Evolutionary conservation across 2,888 invertebrate species (phyloP).

Genomic region (Tetheella fluctuosa): DNA sequence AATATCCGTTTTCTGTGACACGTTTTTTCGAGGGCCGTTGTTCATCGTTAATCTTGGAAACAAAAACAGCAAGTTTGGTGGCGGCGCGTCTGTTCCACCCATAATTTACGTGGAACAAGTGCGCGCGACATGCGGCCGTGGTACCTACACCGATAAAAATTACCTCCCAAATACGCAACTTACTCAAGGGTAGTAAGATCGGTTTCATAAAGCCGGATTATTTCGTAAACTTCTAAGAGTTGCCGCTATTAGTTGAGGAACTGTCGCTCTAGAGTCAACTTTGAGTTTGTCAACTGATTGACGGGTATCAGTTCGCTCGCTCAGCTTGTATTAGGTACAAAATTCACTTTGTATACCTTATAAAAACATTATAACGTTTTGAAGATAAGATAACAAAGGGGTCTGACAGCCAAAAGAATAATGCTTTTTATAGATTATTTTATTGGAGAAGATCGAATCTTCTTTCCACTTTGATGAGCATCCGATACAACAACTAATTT

Average conservation of each 20-base stretch:
- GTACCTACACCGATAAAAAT: slow-evolving; percentile 52
- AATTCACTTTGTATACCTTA: slow-evolving; percentile 9
- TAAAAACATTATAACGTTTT: slow-evolving; percentile 9
- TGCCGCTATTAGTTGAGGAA: slow-evolving; percentile 33
- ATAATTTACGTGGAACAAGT: slow-evolving; percentile 76
- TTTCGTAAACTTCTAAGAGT: slow-evolving; percentile 21
- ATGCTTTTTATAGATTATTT: neutral
- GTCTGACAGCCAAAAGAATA: neutral
- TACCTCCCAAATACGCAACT: slow-evolving; percentile 41
- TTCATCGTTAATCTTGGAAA: slow-evolving; percentile 83
- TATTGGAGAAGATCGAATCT: too few species aligned
- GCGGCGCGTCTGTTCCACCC: slow-evolving; percentile 63
- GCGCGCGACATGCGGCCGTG: slow-evolving; percentile 70
- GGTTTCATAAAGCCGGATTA: slow-evolving; percentile 22
- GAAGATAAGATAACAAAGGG: neutral
- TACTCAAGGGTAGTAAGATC: slow-evolving; percentile 22
- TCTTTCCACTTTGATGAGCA: too few species aligned
- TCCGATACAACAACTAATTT: too few species aligned
- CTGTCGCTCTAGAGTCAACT: slow-evolving; percentile 24
- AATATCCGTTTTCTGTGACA: slow-evolving; percentile 79
- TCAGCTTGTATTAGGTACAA: slow-evolving; percentile 1
- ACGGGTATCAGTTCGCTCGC: slow-evolving; percentile 7
- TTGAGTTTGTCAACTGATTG: slow-evolving; percentile 20
- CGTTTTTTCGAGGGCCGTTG: slow-evolving; percentile 78
- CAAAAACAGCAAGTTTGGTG: slow-evolving; percentile 78